Conservation (phyloP, 2,113 vertebrate genomes). For the Odontesthes bonariensis region DNA sequence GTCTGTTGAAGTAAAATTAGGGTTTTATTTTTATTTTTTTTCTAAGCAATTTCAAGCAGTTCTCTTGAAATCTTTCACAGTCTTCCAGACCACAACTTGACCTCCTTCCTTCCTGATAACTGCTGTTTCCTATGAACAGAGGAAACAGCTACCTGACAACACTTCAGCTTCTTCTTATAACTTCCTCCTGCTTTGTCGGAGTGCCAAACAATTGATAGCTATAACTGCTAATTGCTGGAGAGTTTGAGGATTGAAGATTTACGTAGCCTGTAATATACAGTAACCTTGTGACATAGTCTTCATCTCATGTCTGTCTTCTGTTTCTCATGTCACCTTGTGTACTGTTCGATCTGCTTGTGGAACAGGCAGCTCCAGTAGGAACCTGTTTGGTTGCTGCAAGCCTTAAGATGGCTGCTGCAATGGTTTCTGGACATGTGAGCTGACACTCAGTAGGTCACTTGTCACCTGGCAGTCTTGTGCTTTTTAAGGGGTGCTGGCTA, state of each 20-base stretch:
- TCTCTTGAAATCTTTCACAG: background rate
- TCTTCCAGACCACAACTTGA: background rate
- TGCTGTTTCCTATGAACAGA: no score
- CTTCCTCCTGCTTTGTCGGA: no score
- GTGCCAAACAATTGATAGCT: no score
- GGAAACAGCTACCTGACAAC: no score
- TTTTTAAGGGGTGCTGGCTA: constrained; percentile 27
- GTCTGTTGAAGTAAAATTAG: no score
- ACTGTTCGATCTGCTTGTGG: background rate
- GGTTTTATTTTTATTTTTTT: background rate
- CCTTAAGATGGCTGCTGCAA: constrained; percentile 55
- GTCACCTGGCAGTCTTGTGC: constrained; percentile 61
- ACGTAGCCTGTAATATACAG: background rate
- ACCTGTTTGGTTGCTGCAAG: constrained; percentile 56
- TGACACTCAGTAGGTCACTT: constrained; percentile 59
- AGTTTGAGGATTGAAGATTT: no score
- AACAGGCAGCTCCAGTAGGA: constrained; percentile 6
- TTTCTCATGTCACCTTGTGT: background rate
- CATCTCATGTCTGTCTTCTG: background rate
- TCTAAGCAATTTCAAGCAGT: background rate
- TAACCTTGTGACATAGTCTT: constrained; percentile 1
- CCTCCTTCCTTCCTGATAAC: no score
- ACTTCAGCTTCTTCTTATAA: no score
- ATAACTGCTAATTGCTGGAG: no score
- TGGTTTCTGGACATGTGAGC: constrained; percentile 71